Base-by-base conservation (phyloP, 2,888 invertebrate genomes). In the Dynastes maya region DNA sequence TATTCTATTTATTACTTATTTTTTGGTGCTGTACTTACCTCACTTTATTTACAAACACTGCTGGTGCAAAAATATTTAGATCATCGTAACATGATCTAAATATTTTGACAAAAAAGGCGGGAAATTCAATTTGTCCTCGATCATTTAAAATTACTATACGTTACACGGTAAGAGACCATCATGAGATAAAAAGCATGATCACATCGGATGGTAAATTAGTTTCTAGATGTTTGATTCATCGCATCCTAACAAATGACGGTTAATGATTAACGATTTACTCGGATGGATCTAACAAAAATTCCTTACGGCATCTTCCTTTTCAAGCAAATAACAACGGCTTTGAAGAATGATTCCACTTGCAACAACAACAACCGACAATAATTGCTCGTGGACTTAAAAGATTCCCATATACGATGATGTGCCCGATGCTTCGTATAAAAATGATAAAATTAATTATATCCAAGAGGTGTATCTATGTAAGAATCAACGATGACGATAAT, bases 241-340 rank as follows among this genome's bases (percentile, higher is more conserved):
- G 37, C n/a, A 29, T 32, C 37, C 32, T 37, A 64, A 64, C 64
- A 64, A 64, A 32, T 64, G 64, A 64, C 29, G 61, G 37, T 64
- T 64, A 53, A 32, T 64, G 64, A 64, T 64, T 64, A 64, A 64
- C 29, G 64, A 64, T 37, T 5, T 37, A 32, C 37, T 13, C 32
- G n/a, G 6, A 13, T 37, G 0, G 8, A 37, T 53, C 3, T 4
- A 6, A 13, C n/a, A 53, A 16, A 53, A 16, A 53, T 53, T 16
- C 16, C 53, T 16, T 16, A n/a, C n/a, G n/a, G 6, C 53, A 53
- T 53, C n/a, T 16, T 53, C 53, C n/a, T 16, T 53, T 53, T 16
- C 11, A 53, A 16, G 53, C 16, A 13, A n/a, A n/a, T 55, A 55
- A 55, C 16, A 16, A n/a, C 55, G 16, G 13, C 55, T 55, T 55